These are phyloP conservation scores for Peromyscus californicus DNA, from an alignment of 2,113 vertebrate genomes.

Conservation along the genomic window DNA sequence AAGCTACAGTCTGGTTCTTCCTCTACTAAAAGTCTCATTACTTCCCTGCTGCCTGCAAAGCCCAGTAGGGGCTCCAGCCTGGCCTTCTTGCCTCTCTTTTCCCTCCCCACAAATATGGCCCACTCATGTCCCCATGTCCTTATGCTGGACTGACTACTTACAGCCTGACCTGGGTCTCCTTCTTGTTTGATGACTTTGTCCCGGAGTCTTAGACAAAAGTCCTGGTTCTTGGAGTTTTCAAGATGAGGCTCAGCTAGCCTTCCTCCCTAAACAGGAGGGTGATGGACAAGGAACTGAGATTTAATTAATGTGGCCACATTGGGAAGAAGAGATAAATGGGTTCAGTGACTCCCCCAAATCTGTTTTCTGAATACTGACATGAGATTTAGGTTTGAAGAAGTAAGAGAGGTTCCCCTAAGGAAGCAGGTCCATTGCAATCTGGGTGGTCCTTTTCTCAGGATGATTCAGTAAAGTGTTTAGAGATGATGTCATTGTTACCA, in stretches of 20 bases:
- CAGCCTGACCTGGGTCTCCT: neutral
- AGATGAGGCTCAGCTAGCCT: neutral
- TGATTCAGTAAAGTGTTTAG: neutral
- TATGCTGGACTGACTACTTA: neutral
- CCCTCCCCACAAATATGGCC: neutral
- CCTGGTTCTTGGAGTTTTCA: neutral
- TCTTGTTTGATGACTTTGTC: neutral
- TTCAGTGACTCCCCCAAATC: neutral
- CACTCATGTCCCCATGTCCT: neutral
- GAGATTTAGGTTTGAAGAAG: neutral
- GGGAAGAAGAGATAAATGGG: neutral
- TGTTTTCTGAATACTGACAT: neutral
- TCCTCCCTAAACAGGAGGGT: neutral
- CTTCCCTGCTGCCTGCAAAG: neutral
- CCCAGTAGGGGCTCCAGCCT: neutral
- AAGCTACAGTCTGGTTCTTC: neutral
- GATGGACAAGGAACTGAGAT: neutral
- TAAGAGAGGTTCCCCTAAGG: accelerated
- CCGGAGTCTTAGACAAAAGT: neutral
- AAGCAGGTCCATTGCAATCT: neutral
- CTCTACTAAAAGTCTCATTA: neutral
- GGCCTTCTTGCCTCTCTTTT: neutral
- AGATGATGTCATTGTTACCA: neutral
- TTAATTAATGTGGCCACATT: neutral
- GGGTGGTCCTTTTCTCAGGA: neutral